Conservation (phyloP, 2,113 vertebrate species). For the Triplophysa rosa region DNA sequence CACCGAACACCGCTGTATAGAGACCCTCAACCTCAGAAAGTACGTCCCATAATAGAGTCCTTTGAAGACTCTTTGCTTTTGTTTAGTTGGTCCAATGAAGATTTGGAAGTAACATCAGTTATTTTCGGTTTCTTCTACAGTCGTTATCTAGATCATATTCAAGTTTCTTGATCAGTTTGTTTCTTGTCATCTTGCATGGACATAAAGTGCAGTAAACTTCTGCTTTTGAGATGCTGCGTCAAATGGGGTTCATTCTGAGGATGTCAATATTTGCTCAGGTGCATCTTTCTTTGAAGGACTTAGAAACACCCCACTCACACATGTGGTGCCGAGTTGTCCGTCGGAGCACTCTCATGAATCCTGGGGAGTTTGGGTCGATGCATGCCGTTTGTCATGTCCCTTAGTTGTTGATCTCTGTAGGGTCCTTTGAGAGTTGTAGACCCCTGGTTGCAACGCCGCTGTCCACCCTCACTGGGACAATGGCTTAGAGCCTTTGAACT, state of each 20-base stretch:
- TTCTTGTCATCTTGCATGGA: too few species aligned
- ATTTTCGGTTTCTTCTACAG: background rate
- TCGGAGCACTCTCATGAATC: slow-evolving; percentile 9
- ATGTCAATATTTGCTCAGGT: slow-evolving; percentile 71
- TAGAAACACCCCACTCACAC: slow-evolving; percentile 22
- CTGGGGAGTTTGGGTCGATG: slow-evolving; percentile 7
- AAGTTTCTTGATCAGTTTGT: too few species aligned
- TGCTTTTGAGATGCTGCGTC: background rate
- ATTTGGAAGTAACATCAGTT: slow-evolving; percentile 9
- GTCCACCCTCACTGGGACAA: slow-evolving; percentile 31
- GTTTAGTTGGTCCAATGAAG: background rate
- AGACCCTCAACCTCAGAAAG: slow-evolving; percentile 34
- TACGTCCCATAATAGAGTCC: background rate
- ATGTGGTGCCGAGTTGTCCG: slow-evolving; percentile 6
- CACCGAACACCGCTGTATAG: slow-evolving; percentile 34
- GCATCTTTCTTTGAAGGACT: slow-evolving; percentile 47
- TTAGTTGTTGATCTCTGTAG: slow-evolving; percentile 33
- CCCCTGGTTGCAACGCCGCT: background rate
- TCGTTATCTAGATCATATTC: too few species aligned
- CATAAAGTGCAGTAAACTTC: background rate
- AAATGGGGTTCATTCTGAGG: slow-evolving; percentile 37
- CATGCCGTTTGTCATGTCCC: slow-evolving; percentile 32
- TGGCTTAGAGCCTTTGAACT: slow-evolving; percentile 47
- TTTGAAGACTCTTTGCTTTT: slow-evolving; percentile 39
- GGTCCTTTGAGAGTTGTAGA: slow-evolving; percentile 30